These are phyloP conservation scores for Ibycter americanus DNA, from an alignment of 2,797 vertebrate genomes.

Conservation along the genomic window DNA sequence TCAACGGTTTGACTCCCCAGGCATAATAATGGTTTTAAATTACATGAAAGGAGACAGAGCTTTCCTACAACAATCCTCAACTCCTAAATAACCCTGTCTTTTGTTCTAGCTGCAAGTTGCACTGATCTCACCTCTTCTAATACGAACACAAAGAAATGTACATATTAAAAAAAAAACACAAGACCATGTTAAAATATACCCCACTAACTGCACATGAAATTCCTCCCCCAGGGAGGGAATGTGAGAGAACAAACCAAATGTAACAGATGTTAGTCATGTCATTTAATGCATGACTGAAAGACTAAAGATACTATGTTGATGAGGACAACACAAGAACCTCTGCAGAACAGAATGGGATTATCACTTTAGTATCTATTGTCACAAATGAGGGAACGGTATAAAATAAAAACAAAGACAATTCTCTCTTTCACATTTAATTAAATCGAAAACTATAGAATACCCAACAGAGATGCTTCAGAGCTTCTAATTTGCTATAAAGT, in stretches of 20 bases:
- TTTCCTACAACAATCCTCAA: neutral
- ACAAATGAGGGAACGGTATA: neutral
- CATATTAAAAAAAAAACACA: rapidly evolving
- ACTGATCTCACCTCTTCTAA: neutral
- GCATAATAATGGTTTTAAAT: neutral
- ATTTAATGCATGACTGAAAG: conserved; percentile 58
- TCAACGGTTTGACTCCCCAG: neutral
- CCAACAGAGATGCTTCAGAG: neutral
- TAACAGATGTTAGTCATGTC: conserved; percentile 41
- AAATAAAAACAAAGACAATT: neutral
- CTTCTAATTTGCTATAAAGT: neutral
- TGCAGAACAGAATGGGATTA: neutral
- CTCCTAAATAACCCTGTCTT: neutral
- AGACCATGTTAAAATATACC: neutral
- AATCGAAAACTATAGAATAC: neutral
- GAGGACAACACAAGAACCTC: neutral
- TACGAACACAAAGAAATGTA: neutral
- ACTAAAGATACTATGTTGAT: neutral
- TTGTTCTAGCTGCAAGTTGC: neutral
- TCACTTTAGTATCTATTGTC: neutral
- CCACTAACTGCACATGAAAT: neutral
- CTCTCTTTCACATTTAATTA: neutral
- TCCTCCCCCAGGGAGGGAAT: conserved; percentile 9
- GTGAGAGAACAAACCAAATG: neutral
- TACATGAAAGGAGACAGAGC: neutral